Evolutionary conservation across 2,888 invertebrate species (phyloP), one percentile per base, ranked within the genome.

Genomic region (Plusia festucae): DNA sequence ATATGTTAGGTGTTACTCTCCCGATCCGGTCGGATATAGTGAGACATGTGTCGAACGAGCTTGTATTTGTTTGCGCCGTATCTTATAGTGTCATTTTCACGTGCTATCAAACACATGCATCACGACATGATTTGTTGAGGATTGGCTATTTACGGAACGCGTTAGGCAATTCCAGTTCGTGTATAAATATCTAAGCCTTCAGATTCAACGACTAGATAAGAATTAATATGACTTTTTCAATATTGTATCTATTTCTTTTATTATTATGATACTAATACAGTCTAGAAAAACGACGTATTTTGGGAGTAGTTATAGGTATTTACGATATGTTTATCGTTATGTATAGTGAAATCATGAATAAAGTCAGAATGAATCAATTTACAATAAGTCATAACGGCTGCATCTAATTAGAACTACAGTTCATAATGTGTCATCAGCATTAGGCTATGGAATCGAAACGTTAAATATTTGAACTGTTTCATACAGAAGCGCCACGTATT

Each of bases 1-100:
- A 79, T 78, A 76, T 69, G 68, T 73, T 70, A 76, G 76, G 65
- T 79, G 76, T 64, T 59, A 71, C 59, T 53, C 46, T 62, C 60
- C 61, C 68, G 46, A 49, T 63, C 66, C 24, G 44, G 56, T 56
- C 53, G 59, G 60, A 70, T 56, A 68, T 63, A 68, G 70, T 58
- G 57, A 57, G 66, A 78, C 79, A 76, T 60, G 56, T 73, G 78
- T 79, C 68, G 72, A 52, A 66, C 61, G 24, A 46, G 60, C 40
- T 54, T 32, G 53, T 63, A 60, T 73, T 70, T 73, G 76, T 73
- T 71, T 73, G 63, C 67, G 53, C 34, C 57, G 32, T 71, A 61
- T 59, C 63, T 32, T 60, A 30, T 9, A 9, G 53, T 73, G 67
- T 70, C 40, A 70, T 75, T 60, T 73, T 60, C 67, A 11, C 63